phyloP scores from a whole-genome alignment of 1,140 invertebrate species.

The Cheumatopsyche charites region DNA sequence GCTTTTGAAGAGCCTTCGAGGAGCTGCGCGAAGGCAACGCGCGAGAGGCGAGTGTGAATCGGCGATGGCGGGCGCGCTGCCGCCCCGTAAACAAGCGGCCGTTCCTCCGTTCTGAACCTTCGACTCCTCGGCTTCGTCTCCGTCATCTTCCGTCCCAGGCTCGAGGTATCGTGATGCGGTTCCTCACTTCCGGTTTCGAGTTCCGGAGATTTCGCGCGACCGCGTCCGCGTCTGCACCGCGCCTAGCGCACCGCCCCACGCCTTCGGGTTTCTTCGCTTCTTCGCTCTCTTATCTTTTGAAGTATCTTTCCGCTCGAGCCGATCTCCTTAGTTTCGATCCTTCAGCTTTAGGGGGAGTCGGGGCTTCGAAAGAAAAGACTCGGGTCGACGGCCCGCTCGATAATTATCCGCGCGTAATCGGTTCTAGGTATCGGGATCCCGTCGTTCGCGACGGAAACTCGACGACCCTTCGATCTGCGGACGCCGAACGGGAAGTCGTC shows the following conservation, averaged over 20 bases:
- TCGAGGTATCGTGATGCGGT: neutral
- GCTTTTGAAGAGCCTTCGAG: neutral
- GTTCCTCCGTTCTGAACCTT: neutral
- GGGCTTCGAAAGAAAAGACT: too few relatives aligned
- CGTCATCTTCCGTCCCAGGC: neutral
- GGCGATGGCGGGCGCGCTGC: conserved; percentile 24
- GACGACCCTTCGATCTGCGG: too few relatives aligned
- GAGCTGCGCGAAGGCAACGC: neutral
- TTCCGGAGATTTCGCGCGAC: neutral
- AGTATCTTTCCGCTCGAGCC: too few relatives aligned
- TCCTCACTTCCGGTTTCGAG: neutral
- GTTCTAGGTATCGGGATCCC: too few relatives aligned
- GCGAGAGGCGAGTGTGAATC: neutral
- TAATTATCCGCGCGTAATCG: too few relatives aligned
- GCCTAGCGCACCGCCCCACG: neutral
- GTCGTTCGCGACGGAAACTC: too few relatives aligned
- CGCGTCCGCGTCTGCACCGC: neutral
- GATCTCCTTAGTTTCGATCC: too few relatives aligned
- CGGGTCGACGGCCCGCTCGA: too few relatives aligned
- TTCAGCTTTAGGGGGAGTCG: too few relatives aligned
- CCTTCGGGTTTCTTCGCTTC: neutral
- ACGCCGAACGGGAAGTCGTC: too few relatives aligned
- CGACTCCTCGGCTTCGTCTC: neutral
- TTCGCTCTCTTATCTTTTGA: too few relatives aligned
- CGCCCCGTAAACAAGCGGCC: conserved; percentile 2